Base-by-base conservation (phyloP, 2,888 invertebrate genomes). In the Chrysina gloriosa region DNA sequence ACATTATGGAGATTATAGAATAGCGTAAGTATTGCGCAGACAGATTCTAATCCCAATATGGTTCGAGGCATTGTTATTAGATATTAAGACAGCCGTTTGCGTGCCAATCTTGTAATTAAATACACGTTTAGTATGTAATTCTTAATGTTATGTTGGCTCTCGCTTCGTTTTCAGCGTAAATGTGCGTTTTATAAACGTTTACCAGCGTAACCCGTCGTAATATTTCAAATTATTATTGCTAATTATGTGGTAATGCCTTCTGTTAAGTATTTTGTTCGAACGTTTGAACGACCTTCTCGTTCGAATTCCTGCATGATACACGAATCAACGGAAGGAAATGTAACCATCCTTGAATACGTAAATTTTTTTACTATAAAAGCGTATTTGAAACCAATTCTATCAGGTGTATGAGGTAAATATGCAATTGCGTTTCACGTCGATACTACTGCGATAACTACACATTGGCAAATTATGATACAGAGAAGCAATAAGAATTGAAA, bases 1-100 rank as follows among this genome's bases (percentile, higher is more conserved):
- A n/a, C 16, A 42, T 39, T 58, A 45, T 45, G 45, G 16, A 45
- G 19, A 45, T 45, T 45, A 21, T 45, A 19, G 45, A 45, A 45
- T 45, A 45, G 19, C 19, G 19, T 5, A 45, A 58, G 16, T 42
- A 42, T 61, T 42, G 58, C 58, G 58, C 29, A 61, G n/a, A 9
- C 36, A 42, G 56, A 58, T 61, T 42, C 14, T 42, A 14, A 61
- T 27, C 14, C n/a, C 6, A 16, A 42, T 42, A 61, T 61, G 16
- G 42, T 61, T 61, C 27, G 27, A 61, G 42, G 58, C 58, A 42
- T 61, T 61, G 27, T 61, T 61, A 52, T 52, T 52, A 52, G 52
- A 19, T 58, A 31, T 52, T 52, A 52, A 25, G 56, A 39, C 39
- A 29, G 6, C 29, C 27, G 29, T 61, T 61, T 52, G 52, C 31